These are phyloP conservation scores for Ancistrus triradiatus DNA, from an alignment of 2,113 vertebrate species.

Conservation along the genomic window DNA sequence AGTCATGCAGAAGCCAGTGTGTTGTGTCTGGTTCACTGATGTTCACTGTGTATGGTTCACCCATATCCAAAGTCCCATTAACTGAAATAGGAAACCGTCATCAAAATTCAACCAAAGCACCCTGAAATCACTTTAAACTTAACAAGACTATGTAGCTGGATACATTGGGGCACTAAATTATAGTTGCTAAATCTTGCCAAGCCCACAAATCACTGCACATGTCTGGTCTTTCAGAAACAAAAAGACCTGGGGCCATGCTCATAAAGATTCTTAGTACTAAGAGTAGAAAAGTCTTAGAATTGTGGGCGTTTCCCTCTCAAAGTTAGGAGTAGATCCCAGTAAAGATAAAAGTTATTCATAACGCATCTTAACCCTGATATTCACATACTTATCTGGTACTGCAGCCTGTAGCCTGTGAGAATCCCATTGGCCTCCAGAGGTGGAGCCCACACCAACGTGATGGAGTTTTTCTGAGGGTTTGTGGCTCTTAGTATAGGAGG, in stretches of 20 bases:
- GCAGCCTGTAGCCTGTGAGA: slow-evolving; percentile 80
- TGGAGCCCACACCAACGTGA: slow-evolving; percentile 83
- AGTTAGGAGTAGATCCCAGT: too few relatives aligned
- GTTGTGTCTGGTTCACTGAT: slow-evolving; percentile 68
- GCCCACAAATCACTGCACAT: too few relatives aligned
- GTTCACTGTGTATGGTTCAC: slow-evolving; percentile 69
- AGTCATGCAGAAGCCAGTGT: slow-evolving; percentile 71
- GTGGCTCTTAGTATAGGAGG: slow-evolving; percentile 78
- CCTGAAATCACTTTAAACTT: background rate
- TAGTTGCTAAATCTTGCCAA: too few relatives aligned
- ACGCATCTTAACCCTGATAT: background rate
- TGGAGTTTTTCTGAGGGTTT: slow-evolving; percentile 72
- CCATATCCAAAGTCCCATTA: slow-evolving; percentile 79
- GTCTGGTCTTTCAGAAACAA: too few relatives aligned
- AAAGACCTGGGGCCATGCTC: too few relatives aligned
- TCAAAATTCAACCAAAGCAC: too few relatives aligned
- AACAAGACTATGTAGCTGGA: too few relatives aligned
- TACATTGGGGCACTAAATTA: too few relatives aligned
- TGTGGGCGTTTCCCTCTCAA: background rate
- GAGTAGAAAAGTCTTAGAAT: too few relatives aligned
- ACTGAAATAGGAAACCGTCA: slow-evolving; percentile 69
- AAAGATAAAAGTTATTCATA: too few relatives aligned
- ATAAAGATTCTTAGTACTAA: background rate
- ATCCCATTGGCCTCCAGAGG: slow-evolving; percentile 80
- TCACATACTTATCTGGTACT: slow-evolving; percentile 85